These are phyloP conservation scores for Ceratitis capitata DNA, from an alignment of 1,140 invertebrate species.

Conservation along the genomic window DNA sequence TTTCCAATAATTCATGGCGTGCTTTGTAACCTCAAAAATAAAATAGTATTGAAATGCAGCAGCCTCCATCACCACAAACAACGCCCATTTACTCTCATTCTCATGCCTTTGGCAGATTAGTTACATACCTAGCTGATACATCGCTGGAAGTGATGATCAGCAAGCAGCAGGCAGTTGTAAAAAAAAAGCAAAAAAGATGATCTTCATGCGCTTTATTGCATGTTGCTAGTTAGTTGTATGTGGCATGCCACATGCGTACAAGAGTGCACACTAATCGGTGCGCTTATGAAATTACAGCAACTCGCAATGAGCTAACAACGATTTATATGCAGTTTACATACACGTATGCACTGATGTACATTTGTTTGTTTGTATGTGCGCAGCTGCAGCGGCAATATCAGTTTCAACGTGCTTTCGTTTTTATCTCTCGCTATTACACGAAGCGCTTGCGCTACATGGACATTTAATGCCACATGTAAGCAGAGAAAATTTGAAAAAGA, in stretches of 20 bases:
- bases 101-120: not conserved
- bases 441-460: not conserved
- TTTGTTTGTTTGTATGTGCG: not conserved
- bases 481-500: too few species aligned
- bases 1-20: slow-evolving; percentile 20
- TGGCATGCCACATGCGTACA: not conserved
- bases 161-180: too few species aligned
- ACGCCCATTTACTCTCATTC: slow-evolving; percentile 6
- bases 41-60: too few species aligned
- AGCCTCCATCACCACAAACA: not conserved
- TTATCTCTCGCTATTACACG: not conserved
- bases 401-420: not conserved
- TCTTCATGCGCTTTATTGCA: not conserved
- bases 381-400: not conserved
- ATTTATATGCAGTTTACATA: too few species aligned
- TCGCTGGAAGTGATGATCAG: not conserved
- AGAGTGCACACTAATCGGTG: not conserved
- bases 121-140: not conserved
- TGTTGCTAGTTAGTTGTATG: not conserved
- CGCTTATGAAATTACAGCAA: not conserved
- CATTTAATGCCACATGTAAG: not conserved
- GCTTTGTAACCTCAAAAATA: too few species aligned
- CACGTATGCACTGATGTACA: too few species aligned
- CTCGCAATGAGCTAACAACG: not conserved
- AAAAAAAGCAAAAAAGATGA: too few species aligned